These are phyloP conservation scores for Diplodus sargus DNA, from an alignment of 2,797 vertebrate species.

Conservation along the genomic window DNA sequence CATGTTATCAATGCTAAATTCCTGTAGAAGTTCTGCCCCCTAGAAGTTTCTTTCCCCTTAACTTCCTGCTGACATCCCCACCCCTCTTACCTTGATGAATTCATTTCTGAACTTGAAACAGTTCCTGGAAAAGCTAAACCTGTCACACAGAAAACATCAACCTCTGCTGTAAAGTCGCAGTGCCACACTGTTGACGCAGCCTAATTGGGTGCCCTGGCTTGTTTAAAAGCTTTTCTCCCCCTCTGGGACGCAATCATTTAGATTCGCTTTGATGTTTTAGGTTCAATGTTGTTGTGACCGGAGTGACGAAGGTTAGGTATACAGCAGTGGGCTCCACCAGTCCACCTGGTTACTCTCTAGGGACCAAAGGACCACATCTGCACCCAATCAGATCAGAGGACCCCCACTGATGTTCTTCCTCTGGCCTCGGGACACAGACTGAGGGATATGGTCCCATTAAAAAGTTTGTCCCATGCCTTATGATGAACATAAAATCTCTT, in stretches of 20 bases:
- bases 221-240: slow-evolving; percentile 47
- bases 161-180: slow-evolving; percentile 41
- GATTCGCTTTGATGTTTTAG: slow-evolving; percentile 71
- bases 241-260: slow-evolving; percentile 44
- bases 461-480: slow-evolving; percentile 27
- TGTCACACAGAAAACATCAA: slow-evolving; percentile 41
- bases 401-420: slow-evolving; percentile 49
- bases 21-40: not conserved
- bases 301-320: slow-evolving; percentile 26
- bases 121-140: slow-evolving; percentile 38
- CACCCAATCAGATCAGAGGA: slow-evolving; percentile 54
- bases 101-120: slow-evolving; percentile 35
- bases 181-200: slow-evolving; percentile 56
- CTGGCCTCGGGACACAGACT: slow-evolving; percentile 42
- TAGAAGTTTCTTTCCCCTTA: slow-evolving; percentile 1
- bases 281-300: slow-evolving; percentile 28
- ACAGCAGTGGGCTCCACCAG: slow-evolving; percentile 28
- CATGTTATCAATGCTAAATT: not conserved
- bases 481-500: slow-evolving; percentile 25
- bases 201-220: slow-evolving; percentile 60
- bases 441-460: slow-evolving; percentile 46
- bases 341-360: slow-evolving; percentile 51
- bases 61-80: not conserved
- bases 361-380: slow-evolving; percentile 64
- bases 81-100: slow-evolving; percentile 25